phyloP scores from a whole-genome alignment of 2,888 invertebrate species.

The Limenitis camilla region DNA sequence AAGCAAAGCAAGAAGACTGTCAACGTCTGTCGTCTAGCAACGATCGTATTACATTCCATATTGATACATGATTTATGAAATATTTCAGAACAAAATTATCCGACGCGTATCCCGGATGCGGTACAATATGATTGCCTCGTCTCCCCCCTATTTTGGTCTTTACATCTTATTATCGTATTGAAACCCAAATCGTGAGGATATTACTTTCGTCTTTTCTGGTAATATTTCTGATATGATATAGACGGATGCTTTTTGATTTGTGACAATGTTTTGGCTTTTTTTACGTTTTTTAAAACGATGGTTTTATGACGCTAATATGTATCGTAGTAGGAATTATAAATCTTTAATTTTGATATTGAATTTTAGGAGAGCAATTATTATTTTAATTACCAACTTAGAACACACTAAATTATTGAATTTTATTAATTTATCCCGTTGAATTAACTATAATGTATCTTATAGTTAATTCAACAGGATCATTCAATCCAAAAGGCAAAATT shows the following conservation, averaged over 20 bases:
- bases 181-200: conserved; percentile 36
- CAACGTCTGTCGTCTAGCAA: conserved; percentile 17
- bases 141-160: conserved; percentile 46
- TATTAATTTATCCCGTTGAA: no score
- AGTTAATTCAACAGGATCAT: no score
- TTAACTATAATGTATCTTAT: no score
- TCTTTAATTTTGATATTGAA: no score
- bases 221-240: conserved; percentile 10
- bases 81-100: conserved; percentile 52
- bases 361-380: no score
- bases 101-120: conserved; percentile 44
- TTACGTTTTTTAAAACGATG: conserved; percentile 7
- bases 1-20: conserved; percentile 26
- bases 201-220: conserved; percentile 22
- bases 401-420: no score
- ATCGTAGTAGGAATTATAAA: no score
- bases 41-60: conserved; percentile 41
- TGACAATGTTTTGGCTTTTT: conserved; percentile 15
- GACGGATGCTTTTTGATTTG: conserved; percentile 21
- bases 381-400: no score
- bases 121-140: conserved; percentile 57
- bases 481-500: no score
- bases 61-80: conserved; percentile 52
- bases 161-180: conserved; percentile 53
- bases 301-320: background rate